A percentile compares a stretch with the other conserved stretches of the same genome.
Evolutionary conservation across 2,113 vertebrate species (phyloP).

Genomic region (Cercopithecus mona): DNA sequence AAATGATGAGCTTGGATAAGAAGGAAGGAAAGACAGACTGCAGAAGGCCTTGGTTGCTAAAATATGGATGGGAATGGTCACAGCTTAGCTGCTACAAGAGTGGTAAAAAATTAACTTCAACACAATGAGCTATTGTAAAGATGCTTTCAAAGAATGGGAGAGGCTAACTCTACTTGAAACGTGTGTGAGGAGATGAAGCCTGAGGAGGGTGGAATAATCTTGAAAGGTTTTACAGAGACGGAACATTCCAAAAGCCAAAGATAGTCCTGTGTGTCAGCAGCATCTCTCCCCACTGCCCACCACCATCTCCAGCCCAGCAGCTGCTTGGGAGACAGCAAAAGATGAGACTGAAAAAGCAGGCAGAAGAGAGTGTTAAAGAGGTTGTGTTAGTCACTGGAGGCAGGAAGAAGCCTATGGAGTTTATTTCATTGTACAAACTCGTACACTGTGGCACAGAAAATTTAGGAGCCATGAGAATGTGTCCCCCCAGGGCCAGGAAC

Average conservation of each 20-base stretch:
- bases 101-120: constrained; percentile 26
- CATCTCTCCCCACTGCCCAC: not conserved
- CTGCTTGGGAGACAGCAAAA: not conserved
- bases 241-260: not conserved
- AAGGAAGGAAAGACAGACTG: not conserved
- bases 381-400: not conserved
- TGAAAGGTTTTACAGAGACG: not conserved
- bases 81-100: not conserved
- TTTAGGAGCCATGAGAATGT: constrained; percentile 37
- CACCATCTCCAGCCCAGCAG: not conserved
- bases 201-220: not conserved
- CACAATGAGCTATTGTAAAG: constrained; percentile 6
- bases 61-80: not conserved
- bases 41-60: constrained; percentile 22
- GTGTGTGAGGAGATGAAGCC: not conserved
- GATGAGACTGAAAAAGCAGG: constrained; percentile 15
- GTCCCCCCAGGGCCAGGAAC: not conserved
- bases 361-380: constrained; percentile 4
- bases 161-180: constrained; percentile 12
- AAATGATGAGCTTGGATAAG: not conserved
- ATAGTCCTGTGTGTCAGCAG: not conserved
- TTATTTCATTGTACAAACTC: constrained; percentile 5
- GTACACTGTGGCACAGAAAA: not conserved
- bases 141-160: constrained; percentile 22
- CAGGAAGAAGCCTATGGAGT: not conserved